Evolutionary conservation across 2,113 vertebrate genomes (phyloP), one percentile per base, ranked within the genome.

Genomic region (Epinephelus cyanopodus): DNA sequence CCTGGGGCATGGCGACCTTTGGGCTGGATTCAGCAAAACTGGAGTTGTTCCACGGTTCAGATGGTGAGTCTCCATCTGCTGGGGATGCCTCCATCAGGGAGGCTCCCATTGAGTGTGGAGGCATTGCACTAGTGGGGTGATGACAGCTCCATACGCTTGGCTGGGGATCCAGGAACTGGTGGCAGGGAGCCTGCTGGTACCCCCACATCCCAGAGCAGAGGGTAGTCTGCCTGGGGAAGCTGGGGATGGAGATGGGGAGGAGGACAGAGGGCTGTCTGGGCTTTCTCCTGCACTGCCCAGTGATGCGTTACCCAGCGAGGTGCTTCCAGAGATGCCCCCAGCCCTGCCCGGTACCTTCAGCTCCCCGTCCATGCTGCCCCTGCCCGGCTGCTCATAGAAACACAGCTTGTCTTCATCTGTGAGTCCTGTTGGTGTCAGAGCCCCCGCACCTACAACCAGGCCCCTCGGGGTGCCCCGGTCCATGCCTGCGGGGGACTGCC

Each of bases 381-480:
- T 84, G 33, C 72, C 83, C 0, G 94, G 79, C 45, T 84, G 83
- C 71, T 97, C 96, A 13, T 96, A 98, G 91, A 96, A 97, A 92
- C 97, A 97, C 45, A 98, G 95, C 94, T 98, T 98, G 91, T 96
- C 97, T 89, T 97, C 97, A 8, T 98, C 97, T 0, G 97, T 97
- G 92, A 99, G 97, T 14, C 96, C 96, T 0, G 95, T 92, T 0
- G 95, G 61, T 1, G 64, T 93, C 85, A 68, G 45, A 67, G 95
- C 87, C 62, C 94, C 93, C 33, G 94, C 87, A 3, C 73, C 66
- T 4, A 93, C 95, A 1, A 94, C 64, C 79, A 84, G 18, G 11
- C 68, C 81, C 92, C 94, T 95, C 2, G 95, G 94, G 9, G 86
- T 90, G 67, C 96, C 94, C 19, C 79, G 47, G 65, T 90, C 97